Base-by-base conservation (phyloP, 2,888 invertebrate species). In the Mesochorus sp. region DNA sequence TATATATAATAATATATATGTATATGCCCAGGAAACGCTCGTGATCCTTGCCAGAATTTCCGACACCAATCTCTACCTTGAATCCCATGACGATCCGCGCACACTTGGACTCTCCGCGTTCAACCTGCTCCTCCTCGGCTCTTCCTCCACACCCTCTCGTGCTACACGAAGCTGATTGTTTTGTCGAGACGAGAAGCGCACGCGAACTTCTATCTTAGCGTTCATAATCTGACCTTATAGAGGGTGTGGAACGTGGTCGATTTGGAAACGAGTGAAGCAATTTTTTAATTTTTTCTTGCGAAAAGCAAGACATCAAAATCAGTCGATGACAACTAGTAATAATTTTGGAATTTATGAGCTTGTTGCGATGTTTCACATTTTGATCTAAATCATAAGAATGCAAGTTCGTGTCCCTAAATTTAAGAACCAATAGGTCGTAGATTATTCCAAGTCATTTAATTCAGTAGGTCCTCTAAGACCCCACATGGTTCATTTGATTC, bases 121-220 rank as follows among this genome's bases (percentile, higher is more conserved):
- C 37, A 12, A 53, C 61, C 37, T 57, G 14, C 31, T 49, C 70
- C 72, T 76, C 68, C 62, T 39, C 49, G 37, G 31, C 37, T 61
- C 62, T 64, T 39, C 39, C 67, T 75, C 31, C 53, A 55, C 76
- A 64, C 75, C 71, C 77, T 75, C 75, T 67, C 77, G 80, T 78
- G 73, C 80, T 79, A 81, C 81, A 81, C 83, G 79, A 80, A 79
- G 83, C 82, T 85, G 85, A 85, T 86, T 86, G 85, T 86, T 85
- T 86, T 82, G 85, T 85, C 85, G 85, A 85, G 80, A 80, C 51
- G 74, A 51, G 61, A 79, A 76, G 55, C 81, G 72, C 85, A 85
- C 85, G 85, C 85, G 80, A 86, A 77, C 77, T 42, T 24, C 31
- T 17, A 37, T 21, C 66, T 49, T 39, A 24, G 53, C 34, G 61